Evolutionary conservation across 2,113 vertebrate species (phyloP).

Genomic region (Pachycephala philippinensis): DNA sequence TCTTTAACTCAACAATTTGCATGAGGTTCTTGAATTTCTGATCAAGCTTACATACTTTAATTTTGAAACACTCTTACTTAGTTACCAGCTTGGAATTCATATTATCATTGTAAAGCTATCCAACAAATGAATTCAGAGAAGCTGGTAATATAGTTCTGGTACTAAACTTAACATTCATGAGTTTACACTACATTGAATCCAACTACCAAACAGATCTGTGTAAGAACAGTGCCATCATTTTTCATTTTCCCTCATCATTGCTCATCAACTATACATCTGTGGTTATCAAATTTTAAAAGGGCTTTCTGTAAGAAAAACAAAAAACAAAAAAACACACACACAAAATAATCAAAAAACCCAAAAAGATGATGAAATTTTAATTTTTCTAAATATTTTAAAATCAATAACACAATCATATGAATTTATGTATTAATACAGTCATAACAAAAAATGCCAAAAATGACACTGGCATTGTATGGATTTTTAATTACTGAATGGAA

Average conservation of each 20-base stretch:
- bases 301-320: constrained; percentile 78
- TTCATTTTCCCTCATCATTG: constrained; percentile 30
- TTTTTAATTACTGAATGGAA: constrained; percentile 71
- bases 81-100: constrained; percentile 37
- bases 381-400: constrained; percentile 76
- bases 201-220: constrained; percentile 26
- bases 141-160: constrained; percentile 39
- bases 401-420: constrained; percentile 59
- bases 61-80: constrained; percentile 52
- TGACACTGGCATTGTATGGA: constrained; percentile 63
- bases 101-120: constrained; percentile 30
- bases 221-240: constrained; percentile 50
- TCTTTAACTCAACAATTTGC: constrained; percentile 11
- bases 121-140: constrained; percentile 37
- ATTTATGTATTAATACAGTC: constrained; percentile 73
- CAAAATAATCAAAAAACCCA: background rate
- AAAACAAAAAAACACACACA: background rate
- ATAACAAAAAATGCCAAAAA: constrained; percentile 61
- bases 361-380: constrained; percentile 62
- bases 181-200: constrained; percentile 59
- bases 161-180: constrained; percentile 43
- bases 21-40: constrained; percentile 54
- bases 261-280: constrained; percentile 41
- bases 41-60: constrained; percentile 47
- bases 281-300: constrained; percentile 74